These are phyloP conservation scores for Pseudanteris insignis DNA, from an alignment of 2,888 invertebrate genomes.

Conservation along the genomic window DNA sequence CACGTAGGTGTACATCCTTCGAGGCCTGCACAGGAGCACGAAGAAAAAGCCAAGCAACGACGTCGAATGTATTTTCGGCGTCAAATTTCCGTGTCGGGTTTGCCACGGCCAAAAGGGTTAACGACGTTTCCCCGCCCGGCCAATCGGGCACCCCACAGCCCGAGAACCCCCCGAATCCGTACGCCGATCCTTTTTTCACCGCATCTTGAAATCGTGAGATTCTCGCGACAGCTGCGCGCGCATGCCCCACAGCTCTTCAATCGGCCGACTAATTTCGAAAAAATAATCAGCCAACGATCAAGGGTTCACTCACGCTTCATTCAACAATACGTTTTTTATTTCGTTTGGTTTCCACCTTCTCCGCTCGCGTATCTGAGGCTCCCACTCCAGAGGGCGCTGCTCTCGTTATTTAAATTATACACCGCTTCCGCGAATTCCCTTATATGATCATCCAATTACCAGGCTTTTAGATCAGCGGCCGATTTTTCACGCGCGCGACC, in stretches of 20 bases:
- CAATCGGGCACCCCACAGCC: constrained; percentile 21
- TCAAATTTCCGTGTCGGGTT: constrained; percentile 38
- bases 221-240: constrained; percentile 34
- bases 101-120: constrained; percentile 33
- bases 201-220: constrained; percentile 37
- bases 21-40: constrained; percentile 48
- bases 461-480: constrained; percentile 20
- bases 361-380: too few relatives aligned
- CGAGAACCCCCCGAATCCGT: constrained; percentile 34
- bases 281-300: constrained; percentile 9
- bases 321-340: constrained; percentile 11
- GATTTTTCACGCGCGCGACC: constrained; percentile 38
- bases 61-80: constrained; percentile 43
- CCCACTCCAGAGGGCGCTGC: constrained; percentile 4
- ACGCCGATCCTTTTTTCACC: constrained; percentile 28
- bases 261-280: constrained; percentile 36
- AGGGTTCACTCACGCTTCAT: constrained; percentile 29
- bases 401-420: constrained; percentile 30
- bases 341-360: neutral
- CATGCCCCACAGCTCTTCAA: constrained; percentile 9
- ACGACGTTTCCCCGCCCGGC: constrained; percentile 13
- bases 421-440: constrained; percentile 34
- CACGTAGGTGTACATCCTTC: constrained; percentile 52
- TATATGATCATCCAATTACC: constrained; percentile 40
- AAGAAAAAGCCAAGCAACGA: constrained; percentile 47